phyloP scores from a whole-genome alignment of 1,140 invertebrate genomes.

The Stegodyphus dumicola region DNA sequence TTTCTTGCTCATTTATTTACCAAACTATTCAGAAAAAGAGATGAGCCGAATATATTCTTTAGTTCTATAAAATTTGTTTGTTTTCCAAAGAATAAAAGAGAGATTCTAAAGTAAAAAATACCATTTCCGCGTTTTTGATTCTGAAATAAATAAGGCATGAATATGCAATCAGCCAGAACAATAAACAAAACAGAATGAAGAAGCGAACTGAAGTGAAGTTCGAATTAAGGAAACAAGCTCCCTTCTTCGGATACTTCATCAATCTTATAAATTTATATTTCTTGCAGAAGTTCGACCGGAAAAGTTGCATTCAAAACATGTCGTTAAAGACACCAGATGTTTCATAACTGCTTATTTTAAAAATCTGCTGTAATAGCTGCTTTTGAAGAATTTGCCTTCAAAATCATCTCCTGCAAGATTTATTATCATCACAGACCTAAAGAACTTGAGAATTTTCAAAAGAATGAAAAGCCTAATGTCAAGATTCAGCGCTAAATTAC shows the following conservation, averaged over 20 bases:
- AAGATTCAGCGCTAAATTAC: too few relatives aligned
- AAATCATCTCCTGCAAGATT: too few relatives aligned
- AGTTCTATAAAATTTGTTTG: too few relatives aligned
- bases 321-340: not conserved
- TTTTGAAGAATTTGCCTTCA: too few relatives aligned
- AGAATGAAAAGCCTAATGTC: too few relatives aligned
- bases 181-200: not conserved
- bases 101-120: not conserved
- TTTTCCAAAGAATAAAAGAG: not conserved
- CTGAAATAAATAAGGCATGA: constrained; percentile 19
- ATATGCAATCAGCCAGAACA: constrained; percentile 7
- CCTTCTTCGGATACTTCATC: not conserved
- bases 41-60: too few relatives aligned
- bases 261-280: not conserved
- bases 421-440: too few relatives aligned
- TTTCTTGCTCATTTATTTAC: too few relatives aligned
- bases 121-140: not conserved
- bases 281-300: not conserved
- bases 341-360: not conserved
- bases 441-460: too few relatives aligned
- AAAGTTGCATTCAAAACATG: not conserved
- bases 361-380: too few relatives aligned
- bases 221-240: not conserved
- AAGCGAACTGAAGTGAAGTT: not conserved
- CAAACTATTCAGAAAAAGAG: too few relatives aligned